phyloP scores from a whole-genome alignment of 2,113 vertebrate species.

The Morone chrysops region DNA sequence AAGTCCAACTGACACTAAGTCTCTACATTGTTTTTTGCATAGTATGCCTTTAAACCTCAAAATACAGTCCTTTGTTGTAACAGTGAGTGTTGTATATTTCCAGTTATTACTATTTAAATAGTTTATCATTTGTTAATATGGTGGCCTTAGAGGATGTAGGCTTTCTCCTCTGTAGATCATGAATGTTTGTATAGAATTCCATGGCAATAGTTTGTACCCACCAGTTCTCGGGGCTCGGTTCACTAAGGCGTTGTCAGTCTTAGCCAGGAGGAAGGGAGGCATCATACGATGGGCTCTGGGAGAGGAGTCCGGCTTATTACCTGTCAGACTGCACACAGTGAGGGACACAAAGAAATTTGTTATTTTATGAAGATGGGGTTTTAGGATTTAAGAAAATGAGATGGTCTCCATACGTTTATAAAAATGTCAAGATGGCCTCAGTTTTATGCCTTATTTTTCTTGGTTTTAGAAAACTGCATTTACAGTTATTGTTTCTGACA shows the following conservation, averaged over 20 bases:
- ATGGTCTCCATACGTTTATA: neutral
- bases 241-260: conserved; percentile 79
- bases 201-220: conserved; percentile 55
- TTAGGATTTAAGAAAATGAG: neutral
- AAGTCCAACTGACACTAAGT: no score
- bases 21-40: no score
- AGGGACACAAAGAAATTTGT: conserved; percentile 32
- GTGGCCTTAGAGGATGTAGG: neutral
- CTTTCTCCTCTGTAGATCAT: neutral
- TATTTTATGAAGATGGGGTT: no score
- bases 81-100: neutral
- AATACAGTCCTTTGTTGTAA: neutral
- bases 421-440: neutral
- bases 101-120: no score
- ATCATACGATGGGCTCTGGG: conserved; percentile 90
- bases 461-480: conserved; percentile 6
- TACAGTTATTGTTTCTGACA: conserved; percentile 6
- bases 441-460: neutral
- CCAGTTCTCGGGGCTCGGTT: conserved; percentile 86
- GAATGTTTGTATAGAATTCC: neutral
- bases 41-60: no score
- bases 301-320: conserved; percentile 90
- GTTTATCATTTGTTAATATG: neutral
- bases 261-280: conserved; percentile 90
- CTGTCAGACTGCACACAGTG: conserved; percentile 86